phyloP scores from a whole-genome alignment of 2,888 invertebrate species.

The Sarcophaga caerulescens region DNA sequence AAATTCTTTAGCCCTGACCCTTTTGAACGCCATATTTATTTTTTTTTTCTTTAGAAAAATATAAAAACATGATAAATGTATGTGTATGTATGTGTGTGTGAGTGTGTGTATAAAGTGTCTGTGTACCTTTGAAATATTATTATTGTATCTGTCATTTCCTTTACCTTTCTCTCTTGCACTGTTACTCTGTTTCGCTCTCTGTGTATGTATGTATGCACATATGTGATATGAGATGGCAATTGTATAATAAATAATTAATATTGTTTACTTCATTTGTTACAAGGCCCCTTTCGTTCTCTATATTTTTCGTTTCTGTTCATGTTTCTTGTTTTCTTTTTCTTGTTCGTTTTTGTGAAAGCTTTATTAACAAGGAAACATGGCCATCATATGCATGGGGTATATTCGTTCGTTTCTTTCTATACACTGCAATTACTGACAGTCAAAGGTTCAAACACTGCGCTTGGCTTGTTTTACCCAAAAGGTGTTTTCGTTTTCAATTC shows the following conservation, averaged over 20 bases:
- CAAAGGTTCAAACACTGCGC: slow-evolving; percentile 45
- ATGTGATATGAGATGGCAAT: neutral
- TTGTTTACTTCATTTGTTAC: slow-evolving; percentile 40
- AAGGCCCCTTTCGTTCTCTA: neutral
- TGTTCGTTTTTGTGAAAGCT: no score
- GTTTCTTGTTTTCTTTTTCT: neutral
- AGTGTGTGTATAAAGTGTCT: neutral
- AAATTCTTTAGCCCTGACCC: neutral
- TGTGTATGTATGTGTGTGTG: no score
- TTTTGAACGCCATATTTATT: neutral
- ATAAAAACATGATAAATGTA: no score
- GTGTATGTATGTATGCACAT: no score
- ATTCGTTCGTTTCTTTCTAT: neutral
- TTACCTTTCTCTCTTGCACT: neutral
- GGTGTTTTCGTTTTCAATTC: neutral
- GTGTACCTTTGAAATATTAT: neutral
- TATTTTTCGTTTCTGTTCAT: neutral
- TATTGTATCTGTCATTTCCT: neutral
- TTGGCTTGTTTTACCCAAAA: slow-evolving; percentile 2
- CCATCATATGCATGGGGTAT: neutral
- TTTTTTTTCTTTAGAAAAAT: no score
- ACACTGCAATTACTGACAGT: slow-evolving; percentile 6
- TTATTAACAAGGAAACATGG: neutral
- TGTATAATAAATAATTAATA: slow-evolving; percentile 51
- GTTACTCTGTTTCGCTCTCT: neutral